Evolutionary conservation across 2,113 vertebrate species (phyloP).

Genomic region (Osmerus eperlanus): DNA sequence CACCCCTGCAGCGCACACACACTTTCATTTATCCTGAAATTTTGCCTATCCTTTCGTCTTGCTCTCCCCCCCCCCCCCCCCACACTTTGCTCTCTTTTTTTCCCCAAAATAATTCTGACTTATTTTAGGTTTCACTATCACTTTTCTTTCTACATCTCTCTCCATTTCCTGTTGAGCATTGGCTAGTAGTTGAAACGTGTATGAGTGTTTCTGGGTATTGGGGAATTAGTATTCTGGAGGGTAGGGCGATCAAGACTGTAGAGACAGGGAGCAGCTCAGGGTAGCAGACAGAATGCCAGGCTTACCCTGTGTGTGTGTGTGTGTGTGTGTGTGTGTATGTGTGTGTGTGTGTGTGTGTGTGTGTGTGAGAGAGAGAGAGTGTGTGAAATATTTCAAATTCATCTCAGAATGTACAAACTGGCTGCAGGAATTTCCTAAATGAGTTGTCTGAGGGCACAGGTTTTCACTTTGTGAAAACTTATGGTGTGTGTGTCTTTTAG

Average conservation of each 20-base stretch:
- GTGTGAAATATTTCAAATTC: conserved; percentile 22
- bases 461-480: neutral
- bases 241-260: conserved; percentile 2
- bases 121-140: neutral
- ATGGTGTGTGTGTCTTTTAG: conserved; percentile 1
- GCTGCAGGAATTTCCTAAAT: conserved; percentile 11
- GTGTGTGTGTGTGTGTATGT: neutral
- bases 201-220: conserved; percentile 1
- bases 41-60: neutral
- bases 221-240: neutral
- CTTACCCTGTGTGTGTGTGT: neutral
- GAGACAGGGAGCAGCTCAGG: conserved; percentile 1
- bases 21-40: neutral
- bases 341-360: conserved; percentile 2
- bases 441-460: neutral
- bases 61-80: neutral
- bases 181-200: neutral
- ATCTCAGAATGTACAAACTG: conserved; percentile 16
- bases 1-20: conserved; percentile 27
- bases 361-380: too few species aligned
- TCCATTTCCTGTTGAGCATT: neutral
- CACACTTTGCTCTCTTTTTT: neutral
- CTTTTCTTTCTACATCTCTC: neutral
- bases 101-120: neutral
- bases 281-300: neutral